These are phyloP conservation scores for Ichneumon xanthorius DNA, from an alignment of 2,888 invertebrate genomes.

Conservation along the genomic window DNA sequence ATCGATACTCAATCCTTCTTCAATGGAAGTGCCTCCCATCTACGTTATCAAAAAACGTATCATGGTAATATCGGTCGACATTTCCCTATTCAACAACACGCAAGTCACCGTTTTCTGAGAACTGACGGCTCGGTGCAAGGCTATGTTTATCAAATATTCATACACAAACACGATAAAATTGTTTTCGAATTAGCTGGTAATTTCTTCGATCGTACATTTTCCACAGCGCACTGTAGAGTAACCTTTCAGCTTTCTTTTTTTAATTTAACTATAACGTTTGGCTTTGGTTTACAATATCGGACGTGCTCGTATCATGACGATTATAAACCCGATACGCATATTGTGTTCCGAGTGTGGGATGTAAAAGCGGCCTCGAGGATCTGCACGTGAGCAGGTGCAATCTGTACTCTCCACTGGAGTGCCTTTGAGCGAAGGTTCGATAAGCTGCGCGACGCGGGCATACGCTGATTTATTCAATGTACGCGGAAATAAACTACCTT, in stretches of 20 bases:
- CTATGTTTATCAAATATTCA: conserved; percentile 21
- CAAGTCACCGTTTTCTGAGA: not conserved
- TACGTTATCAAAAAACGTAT: too few species aligned
- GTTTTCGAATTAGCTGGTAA: not conserved
- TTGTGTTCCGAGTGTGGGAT: conserved; percentile 25
- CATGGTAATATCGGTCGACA: too few species aligned
- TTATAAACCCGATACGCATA: conserved; percentile 21
- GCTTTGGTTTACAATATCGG: not conserved
- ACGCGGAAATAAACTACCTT: not conserved
- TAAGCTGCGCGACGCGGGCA: not conserved
- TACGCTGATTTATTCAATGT: conserved; percentile 20
- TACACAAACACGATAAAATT: conserved; percentile 5
- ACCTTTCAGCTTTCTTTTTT: not conserved
- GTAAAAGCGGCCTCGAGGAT: not conserved
- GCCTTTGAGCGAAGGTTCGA: not conserved
- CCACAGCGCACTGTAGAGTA: not conserved
- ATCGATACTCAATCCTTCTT: too few species aligned
- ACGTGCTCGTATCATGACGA: conserved; percentile 30
- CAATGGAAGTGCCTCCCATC: too few species aligned
- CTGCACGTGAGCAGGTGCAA: conserved; percentile 2
- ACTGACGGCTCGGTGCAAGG: not conserved
- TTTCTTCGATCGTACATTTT: not conserved
- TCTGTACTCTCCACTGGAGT: not conserved
- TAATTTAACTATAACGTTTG: not conserved
- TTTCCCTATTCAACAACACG: too few species aligned